Evolutionary conservation across 2,113 vertebrate genomes (phyloP), one percentile per base, ranked within the genome.

Genomic region (Saimiri boliviensis): DNA sequence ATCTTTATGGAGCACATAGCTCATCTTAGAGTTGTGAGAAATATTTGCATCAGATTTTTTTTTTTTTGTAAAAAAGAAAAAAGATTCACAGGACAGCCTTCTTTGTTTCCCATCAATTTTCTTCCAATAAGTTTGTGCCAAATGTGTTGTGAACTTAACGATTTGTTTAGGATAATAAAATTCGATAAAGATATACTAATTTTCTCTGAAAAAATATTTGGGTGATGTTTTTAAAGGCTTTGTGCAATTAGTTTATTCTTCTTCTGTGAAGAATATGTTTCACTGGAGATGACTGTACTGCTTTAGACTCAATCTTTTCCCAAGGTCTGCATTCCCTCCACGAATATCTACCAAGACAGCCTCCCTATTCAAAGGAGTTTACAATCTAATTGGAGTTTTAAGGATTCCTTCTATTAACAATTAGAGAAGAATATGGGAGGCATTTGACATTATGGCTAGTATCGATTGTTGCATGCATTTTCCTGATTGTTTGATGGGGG

Each of bases 1-100:
- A 91, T 85, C 74, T 95, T 96, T 58, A 85, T n/a, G 84, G 56
- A 35, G 19, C 74, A 80, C 56, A 85, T 42, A 93, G 84, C 85
- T 76, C 49, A 80, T 85, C 58, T 42, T 68, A 14, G 81, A 60
- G 21, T n/a, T 77, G 47, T 77, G 35, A 76, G 37, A 71, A 80
- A 40, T 92, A 87, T 86, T 93, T 89, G 45, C 86, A 45, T 83
- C 52, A 35, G 73, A 89, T 6, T 42, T 6, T 23, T n/a, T 2
- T 89, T 97, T 89, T 63, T 68, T 45, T 56, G 70, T 89, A 19
- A 68, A 68, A 68, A 70, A 87, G n/a, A 54, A 86, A 74, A 25
- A 35, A 83, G 66, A 45, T n/a, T 86, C 35, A 47, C 52, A 42
- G 12, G 23, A 40, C 40, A 94, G 49, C 13, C 84, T 58, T 76